Evolutionary conservation across 2,113 vertebrate genomes (phyloP).

Genomic region (Cyprinus carpio): DNA sequence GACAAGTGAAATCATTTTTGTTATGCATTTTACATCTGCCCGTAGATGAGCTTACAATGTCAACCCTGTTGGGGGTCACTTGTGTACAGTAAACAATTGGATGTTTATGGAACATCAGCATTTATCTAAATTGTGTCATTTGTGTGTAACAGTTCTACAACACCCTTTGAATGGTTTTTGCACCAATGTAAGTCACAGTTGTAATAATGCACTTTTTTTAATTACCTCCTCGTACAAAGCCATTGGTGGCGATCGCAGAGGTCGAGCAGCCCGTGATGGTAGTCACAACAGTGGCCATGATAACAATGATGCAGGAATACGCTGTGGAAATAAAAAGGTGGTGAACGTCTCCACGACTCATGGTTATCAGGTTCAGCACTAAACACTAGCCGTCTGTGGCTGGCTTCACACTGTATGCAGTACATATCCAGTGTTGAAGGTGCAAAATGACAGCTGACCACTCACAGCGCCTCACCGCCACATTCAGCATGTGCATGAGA

Average conservation of each 20-base stretch:
- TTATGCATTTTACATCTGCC: not conserved
- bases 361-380: not conserved
- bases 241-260: constrained; percentile 96
- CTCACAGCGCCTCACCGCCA: constrained; percentile 55
- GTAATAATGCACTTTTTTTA: too few relatives aligned
- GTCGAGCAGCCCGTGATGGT: constrained; percentile 97
- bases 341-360: constrained; percentile 7
- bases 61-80: not conserved
- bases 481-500: constrained; percentile 64
- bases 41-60: not conserved
- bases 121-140: not conserved
- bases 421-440: not conserved
- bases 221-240: constrained; percentile 96
- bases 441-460: constrained; percentile 17
- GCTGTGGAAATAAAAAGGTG: constrained; percentile 70
- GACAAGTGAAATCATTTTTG: not conserved
- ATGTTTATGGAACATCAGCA: not conserved
- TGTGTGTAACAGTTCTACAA: not conserved
- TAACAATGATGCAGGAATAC: constrained; percentile 85
- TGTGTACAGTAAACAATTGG: not conserved
- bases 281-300: constrained; percentile 93
- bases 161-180: too few relatives aligned
- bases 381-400: not conserved
- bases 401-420: not conserved
- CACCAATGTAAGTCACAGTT: too few relatives aligned